phyloP scores from a whole-genome alignment of 2,888 invertebrate genomes.

The Pseudolycoriella hygida region DNA sequence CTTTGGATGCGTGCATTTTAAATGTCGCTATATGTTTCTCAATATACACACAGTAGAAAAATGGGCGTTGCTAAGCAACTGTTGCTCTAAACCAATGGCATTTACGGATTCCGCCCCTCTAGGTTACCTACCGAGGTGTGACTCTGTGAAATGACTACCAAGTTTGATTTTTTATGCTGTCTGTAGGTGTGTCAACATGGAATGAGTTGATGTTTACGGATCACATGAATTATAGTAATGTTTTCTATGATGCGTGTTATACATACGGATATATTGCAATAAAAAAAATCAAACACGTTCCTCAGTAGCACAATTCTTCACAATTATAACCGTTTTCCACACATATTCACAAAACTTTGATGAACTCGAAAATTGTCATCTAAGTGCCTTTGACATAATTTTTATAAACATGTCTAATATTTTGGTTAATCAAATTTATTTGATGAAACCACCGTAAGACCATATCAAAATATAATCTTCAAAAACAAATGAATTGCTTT shows the following conservation, averaged over 20 bases:
- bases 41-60: background rate
- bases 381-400: no score
- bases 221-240: background rate
- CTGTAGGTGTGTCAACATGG: conserved; percentile 12
- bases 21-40: background rate
- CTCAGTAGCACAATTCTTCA: no score
- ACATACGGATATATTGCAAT: background rate
- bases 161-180: conserved; percentile 6
- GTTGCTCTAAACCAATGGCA: conserved; percentile 9
- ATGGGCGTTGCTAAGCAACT: conserved; percentile 13
- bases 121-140: conserved; percentile 11
- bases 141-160: conserved; percentile 13
- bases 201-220: conserved; percentile 6
- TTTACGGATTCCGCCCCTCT: conserved; percentile 16
- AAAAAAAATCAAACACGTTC: conserved; percentile 3
- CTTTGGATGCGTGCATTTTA: background rate
- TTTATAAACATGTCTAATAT: no score
- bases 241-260: no score
- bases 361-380: no score
- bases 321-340: no score
- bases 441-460: no score
- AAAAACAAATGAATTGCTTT: no score
- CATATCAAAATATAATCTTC: no score
- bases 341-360: no score
- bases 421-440: no score